These are phyloP conservation scores for Ardeotis arabs DNA, from an alignment of 2,113 vertebrate genomes.

Conservation along the genomic window DNA sequence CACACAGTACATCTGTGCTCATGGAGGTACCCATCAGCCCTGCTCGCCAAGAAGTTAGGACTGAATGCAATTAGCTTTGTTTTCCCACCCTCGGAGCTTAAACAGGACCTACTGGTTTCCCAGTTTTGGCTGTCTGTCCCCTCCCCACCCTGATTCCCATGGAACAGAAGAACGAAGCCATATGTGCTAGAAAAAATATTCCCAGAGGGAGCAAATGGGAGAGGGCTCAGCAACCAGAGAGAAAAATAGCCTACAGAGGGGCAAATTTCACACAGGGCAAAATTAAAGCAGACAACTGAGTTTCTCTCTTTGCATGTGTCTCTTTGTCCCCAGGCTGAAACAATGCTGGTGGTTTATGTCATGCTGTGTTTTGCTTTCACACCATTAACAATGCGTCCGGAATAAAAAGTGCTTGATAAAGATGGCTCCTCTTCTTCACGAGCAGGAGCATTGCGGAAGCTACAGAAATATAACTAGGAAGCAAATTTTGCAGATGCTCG, in stretches of 20 bases:
- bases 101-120: neutral
- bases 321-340: neutral
- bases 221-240: neutral
- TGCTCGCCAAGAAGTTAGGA: neutral
- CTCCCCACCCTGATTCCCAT: neutral
- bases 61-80: neutral
- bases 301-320: neutral
- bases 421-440: neutral
- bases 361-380: neutral
- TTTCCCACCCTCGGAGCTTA: neutral
- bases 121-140: neutral
- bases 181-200: neutral
- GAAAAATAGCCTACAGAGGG: neutral
- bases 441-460: neutral
- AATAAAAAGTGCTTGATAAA: neutral
- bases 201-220: neutral
- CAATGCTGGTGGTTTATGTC: neutral
- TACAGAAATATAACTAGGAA: neutral
- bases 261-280: neutral
- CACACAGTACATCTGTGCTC: neutral
- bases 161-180: neutral
- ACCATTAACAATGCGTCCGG: neutral
- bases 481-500: neutral
- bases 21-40: neutral
- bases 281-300: neutral